Conservation (phyloP, 2,113 vertebrate genomes). For the Limanda limanda region DNA sequence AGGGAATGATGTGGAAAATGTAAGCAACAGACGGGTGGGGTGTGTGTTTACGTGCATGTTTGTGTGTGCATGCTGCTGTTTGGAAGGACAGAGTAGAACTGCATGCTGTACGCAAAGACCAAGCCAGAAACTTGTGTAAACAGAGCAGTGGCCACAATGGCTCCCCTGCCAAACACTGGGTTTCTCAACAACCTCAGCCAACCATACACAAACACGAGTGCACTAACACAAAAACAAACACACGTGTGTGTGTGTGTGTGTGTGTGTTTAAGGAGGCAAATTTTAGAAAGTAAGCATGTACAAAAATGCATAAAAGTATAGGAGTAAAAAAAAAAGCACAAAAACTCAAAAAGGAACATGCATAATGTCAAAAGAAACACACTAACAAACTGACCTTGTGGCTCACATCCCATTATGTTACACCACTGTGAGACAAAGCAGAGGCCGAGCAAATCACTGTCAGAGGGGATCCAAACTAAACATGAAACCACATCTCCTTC, state of each 20-base stretch:
- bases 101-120: slow-evolving; percentile 31
- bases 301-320: slow-evolving; percentile 17
- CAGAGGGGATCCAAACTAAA: slow-evolving; percentile 69
- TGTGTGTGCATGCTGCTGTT: slow-evolving; percentile 23
- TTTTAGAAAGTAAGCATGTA: slow-evolving; percentile 26
- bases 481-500: slow-evolving; percentile 60
- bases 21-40: slow-evolving; percentile 23
- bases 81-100: slow-evolving; percentile 33
- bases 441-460: slow-evolving; percentile 62
- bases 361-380: background rate
- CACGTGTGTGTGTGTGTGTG: background rate
- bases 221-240: slow-evolving; percentile 43
- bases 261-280: background rate
- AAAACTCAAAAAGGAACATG: background rate
- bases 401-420: slow-evolving; percentile 58
- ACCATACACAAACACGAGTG: slow-evolving; percentile 47
- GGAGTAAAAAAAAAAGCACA: background rate
- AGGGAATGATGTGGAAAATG: slow-evolving; percentile 44
- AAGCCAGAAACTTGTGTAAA: slow-evolving; percentile 64
- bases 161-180: slow-evolving; percentile 65
- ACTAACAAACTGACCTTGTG: slow-evolving; percentile 58
- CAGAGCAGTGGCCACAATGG: slow-evolving; percentile 53
- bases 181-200: slow-evolving; percentile 66
- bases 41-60: slow-evolving; percentile 1
- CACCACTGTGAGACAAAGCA: slow-evolving; percentile 60